Conservation (phyloP, 2,113 vertebrate species). For the Cyphomyrus plagiostoma region DNA sequence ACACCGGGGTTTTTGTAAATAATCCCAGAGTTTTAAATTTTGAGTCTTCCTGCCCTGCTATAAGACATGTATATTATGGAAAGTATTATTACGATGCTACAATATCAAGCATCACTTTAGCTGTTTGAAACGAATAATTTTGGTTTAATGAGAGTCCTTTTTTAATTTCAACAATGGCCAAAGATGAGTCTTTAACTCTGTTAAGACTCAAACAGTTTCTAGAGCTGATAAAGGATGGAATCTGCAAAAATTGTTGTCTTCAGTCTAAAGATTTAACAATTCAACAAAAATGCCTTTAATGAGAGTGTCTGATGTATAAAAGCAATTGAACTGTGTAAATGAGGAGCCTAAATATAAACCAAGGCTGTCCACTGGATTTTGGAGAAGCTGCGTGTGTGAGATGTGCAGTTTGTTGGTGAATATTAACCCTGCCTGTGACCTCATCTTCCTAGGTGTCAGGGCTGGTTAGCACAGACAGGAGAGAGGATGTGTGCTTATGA, state of each 20-base stretch:
- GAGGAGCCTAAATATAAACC: not conserved
- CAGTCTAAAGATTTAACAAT: not conserved
- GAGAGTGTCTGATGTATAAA: not conserved
- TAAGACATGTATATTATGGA: not conserved
- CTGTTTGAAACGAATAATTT: not conserved
- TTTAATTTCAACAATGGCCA: not conserved
- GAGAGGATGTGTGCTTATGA: not conserved
- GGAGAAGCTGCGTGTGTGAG: not conserved
- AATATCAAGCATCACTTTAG: not conserved
- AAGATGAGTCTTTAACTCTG: not conserved
- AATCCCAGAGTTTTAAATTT: not conserved
- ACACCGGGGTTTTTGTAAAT: not conserved
- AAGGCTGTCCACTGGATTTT: not conserved
- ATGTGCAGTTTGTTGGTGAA: not conserved
- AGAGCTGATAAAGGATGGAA: not conserved
- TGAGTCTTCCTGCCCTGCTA: not conserved
- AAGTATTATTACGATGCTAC: not conserved
- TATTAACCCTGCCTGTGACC: conserved; percentile 14
- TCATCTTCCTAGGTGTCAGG: not conserved
- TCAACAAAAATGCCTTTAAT: not conserved
- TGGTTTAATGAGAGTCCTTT: not conserved
- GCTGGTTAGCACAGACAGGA: not conserved
- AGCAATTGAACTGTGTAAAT: not conserved
- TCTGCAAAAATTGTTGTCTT: not conserved
- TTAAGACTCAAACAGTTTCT: not conserved